Conservation (phyloP, 2,113 vertebrate genomes). For the Seriola quinqueradiata region DNA sequence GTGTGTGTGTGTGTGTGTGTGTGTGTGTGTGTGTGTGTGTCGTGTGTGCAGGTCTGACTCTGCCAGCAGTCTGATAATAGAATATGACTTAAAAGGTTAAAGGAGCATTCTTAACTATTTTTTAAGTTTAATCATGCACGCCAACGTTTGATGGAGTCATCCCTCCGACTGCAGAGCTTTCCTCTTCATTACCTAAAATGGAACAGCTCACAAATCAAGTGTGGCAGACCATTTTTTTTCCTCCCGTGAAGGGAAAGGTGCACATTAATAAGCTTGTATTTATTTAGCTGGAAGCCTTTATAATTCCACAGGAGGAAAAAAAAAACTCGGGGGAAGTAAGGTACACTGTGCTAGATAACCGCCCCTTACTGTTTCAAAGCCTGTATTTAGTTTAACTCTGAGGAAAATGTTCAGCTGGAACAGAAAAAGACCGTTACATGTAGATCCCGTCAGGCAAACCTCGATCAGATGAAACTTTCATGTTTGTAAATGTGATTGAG, state of each 20-base stretch:
- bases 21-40: neutral
- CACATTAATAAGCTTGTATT: conserved; percentile 81
- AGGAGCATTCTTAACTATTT: conserved; percentile 71
- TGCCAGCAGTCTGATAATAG: conserved; percentile 59
- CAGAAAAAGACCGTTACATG: neutral
- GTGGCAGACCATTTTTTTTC: conserved; percentile 73
- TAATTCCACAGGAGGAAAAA: conserved; percentile 59
- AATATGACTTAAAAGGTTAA: conserved; percentile 76
- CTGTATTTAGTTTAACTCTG: conserved; percentile 31
- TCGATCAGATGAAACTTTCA: conserved; percentile 9
- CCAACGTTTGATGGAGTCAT: conserved; percentile 68
- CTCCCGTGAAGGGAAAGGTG: conserved; percentile 70
- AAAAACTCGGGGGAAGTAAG: conserved; percentile 21
- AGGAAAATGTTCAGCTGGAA: conserved; percentile 30
- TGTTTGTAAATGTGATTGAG: neutral
- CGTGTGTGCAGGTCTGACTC: conserved; percentile 4
- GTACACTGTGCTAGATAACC: conserved; percentile 42
- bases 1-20: neutral
- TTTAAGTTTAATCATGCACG: conserved; percentile 73
- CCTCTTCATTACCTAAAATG: conserved; percentile 79
- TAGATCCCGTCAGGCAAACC: neutral
- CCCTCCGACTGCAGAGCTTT: conserved; percentile 53
- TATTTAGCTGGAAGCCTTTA: conserved; percentile 81
- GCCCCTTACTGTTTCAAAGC: conserved; percentile 48
- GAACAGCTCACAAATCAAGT: conserved; percentile 78